Evolutionary conservation across 2,888 invertebrate species (phyloP).

Genomic region (Subacronicta megacephala): DNA sequence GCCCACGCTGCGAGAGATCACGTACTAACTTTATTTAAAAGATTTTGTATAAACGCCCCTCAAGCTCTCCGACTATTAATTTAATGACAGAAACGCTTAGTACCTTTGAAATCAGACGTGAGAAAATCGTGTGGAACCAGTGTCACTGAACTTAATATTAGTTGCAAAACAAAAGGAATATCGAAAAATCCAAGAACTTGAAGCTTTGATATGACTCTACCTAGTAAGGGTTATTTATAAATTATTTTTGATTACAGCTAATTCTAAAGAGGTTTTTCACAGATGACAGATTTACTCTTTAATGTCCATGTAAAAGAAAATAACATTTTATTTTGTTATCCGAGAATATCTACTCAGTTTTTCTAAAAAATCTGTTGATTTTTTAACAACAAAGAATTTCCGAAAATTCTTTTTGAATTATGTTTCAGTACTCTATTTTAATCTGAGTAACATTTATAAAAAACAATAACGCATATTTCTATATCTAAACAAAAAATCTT

Average conservation of each 20-base stretch:
- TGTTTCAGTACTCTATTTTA: background rate
- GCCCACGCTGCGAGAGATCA: conserved; percentile 70
- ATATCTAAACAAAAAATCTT: too few species aligned
- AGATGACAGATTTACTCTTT: too few species aligned
- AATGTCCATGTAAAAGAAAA: background rate
- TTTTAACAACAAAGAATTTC: too few species aligned
- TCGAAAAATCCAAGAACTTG: too few species aligned
- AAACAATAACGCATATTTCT: background rate
- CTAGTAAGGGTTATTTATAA: conserved; percentile 16
- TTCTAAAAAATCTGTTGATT: too few species aligned
- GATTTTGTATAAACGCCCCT: conserved; percentile 79
- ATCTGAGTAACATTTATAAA: too few species aligned
- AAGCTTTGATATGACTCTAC: too few species aligned
- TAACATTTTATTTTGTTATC: background rate
- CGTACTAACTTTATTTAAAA: conserved; percentile 85
- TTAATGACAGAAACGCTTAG: conserved; percentile 73
- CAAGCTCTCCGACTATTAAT: conserved; percentile 78
- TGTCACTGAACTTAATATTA: conserved; percentile 29
- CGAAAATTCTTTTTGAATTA: too few species aligned
- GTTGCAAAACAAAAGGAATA: too few species aligned
- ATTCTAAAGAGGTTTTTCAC: too few species aligned
- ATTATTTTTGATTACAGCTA: background rate
- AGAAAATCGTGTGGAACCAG: conserved; percentile 60
- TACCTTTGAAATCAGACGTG: conserved; percentile 67
- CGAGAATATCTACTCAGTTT: too few species aligned